Percentiles rank a stretch among this genome's conserved stretches.
phyloP scores from a whole-genome alignment of 2,888 invertebrate species.

The Orthosia gothica region DNA sequence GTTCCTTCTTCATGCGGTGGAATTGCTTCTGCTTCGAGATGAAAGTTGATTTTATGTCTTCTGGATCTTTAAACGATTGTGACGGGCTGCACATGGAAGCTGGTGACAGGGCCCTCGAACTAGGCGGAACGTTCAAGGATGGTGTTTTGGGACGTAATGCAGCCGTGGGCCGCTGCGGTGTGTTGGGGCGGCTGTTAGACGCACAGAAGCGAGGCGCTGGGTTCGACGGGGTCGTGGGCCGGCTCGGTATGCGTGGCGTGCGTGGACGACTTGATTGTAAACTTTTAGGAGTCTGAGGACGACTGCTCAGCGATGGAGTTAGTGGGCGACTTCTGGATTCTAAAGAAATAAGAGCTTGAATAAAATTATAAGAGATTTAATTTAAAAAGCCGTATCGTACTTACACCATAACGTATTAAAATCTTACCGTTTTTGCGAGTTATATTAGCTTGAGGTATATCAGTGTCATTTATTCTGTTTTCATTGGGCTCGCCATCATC shows the following conservation, averaged over 20 bases:
- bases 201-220: constrained; percentile 67
- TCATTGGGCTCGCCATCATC: constrained; percentile 44
- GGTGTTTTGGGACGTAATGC: constrained; percentile 71
- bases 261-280: constrained; percentile 78
- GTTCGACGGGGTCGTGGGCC: constrained; percentile 78
- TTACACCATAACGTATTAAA: neutral
- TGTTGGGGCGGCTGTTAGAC: constrained; percentile 78
- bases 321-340: constrained; percentile 67
- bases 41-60: constrained; percentile 77
- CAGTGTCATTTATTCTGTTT: constrained; percentile 38
- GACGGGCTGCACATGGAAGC: constrained; percentile 43
- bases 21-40: constrained; percentile 80
- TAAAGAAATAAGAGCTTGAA: constrained; percentile 37
- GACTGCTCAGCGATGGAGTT: constrained; percentile 73
- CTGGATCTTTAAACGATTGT: constrained; percentile 65
- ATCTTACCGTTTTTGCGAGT: constrained; percentile 46
- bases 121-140: constrained; percentile 53
- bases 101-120: constrained; percentile 54
- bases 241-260: constrained; percentile 76
- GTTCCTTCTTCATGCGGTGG: constrained; percentile 84
- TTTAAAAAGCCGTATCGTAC: too few species aligned
- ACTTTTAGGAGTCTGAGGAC: constrained; percentile 81
- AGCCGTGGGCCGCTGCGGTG: constrained; percentile 72
- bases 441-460: constrained; percentile 22
- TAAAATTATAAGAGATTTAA: neutral